Evolutionary conservation across 1,140 invertebrate species (phyloP), one percentile per base, ranked within the genome.

Genomic region (Orchesella cincta): DNA sequence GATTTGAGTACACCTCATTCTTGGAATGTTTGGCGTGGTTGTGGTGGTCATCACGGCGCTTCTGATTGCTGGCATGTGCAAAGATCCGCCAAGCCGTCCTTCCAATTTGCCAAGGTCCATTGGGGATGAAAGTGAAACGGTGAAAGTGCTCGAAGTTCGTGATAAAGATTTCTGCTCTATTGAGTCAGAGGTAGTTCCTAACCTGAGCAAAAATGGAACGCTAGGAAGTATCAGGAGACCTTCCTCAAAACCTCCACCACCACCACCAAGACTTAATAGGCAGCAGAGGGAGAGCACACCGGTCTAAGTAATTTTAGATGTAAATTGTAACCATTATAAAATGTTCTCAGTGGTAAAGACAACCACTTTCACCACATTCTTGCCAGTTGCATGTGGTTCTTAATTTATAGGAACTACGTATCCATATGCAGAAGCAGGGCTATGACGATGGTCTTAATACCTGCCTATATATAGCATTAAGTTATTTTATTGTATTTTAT

Each of bases 1-100:
- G 51, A 8, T 77, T 79, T 54, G 78, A 79, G 16, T 62, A 46
- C n/a, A 70, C 75, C n/a, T 77, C 3, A 57, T 75, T 2, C 57
- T 79, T 26, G 78, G 78, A 0, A 79, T 77, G 23, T 54, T 79
- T 34, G 76, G n/a, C n/a, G 1, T 79, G 0, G 52, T 77, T 26
- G 20, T 79, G 5, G 76, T 77, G 5, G 64, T 77, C 1, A 74
- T 79, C 12, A 39, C 39, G 0, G 64, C 78, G n/a, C 5, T 79
- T 16, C 51, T 79, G 18, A 36, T 72, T 29, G 78, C 76, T 8
- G 29, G 72, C 12, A 51, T 72, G 31, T 77, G 72, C 28, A 26
- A 46, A 36, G 34, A 71, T 1, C 78, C 78, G 2, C 20, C 76
- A 3, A 77, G 62, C 26, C 20, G 76, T 23, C 71, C 78, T 14